Percentiles rank a stretch among this genome's conserved stretches.
These are phyloP conservation scores for Linnaemya vulpina DNA, from an alignment of 2,888 invertebrate species.

Conservation along the genomic window DNA sequence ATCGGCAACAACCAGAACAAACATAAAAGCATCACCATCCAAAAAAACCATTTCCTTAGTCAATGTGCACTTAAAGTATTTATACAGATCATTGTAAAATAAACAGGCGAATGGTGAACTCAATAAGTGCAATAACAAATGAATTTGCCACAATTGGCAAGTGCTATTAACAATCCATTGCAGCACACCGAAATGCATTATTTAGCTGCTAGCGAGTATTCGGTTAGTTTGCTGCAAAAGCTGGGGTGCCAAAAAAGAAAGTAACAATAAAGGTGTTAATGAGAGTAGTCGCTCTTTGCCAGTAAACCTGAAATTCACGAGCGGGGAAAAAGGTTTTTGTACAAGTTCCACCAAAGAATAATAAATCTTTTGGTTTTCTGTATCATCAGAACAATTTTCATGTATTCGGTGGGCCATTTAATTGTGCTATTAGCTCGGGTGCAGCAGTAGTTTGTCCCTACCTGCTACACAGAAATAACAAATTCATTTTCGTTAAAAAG, in stretches of 20 bases:
- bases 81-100: slow-evolving; percentile 61
- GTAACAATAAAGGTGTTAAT: background rate
- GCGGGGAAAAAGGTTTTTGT: background rate
- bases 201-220: background rate
- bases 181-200: background rate
- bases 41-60: slow-evolving; percentile 42
- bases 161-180: background rate
- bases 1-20: slow-evolving; percentile 1
- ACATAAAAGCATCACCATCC: slow-evolving; percentile 31
- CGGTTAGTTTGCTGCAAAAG: background rate
- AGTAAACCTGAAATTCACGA: background rate
- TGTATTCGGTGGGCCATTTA: slow-evolving; percentile 13
- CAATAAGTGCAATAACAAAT: slow-evolving; percentile 49
- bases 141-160: slow-evolving; percentile 33
- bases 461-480: slow-evolving; percentile 9
- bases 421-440: background rate
- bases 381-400: background rate
- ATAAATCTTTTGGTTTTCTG: background rate
- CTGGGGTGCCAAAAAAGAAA: background rate
- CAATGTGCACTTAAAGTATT: slow-evolving; percentile 52
- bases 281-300: background rate
- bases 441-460: background rate
- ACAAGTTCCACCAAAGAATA: background rate
- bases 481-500: slow-evolving; percentile 46
- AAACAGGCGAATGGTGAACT: slow-evolving; percentile 52